Evolutionary conservation across 2,113 vertebrate genomes (phyloP).

Genomic region (Catharus minimus): DNA sequence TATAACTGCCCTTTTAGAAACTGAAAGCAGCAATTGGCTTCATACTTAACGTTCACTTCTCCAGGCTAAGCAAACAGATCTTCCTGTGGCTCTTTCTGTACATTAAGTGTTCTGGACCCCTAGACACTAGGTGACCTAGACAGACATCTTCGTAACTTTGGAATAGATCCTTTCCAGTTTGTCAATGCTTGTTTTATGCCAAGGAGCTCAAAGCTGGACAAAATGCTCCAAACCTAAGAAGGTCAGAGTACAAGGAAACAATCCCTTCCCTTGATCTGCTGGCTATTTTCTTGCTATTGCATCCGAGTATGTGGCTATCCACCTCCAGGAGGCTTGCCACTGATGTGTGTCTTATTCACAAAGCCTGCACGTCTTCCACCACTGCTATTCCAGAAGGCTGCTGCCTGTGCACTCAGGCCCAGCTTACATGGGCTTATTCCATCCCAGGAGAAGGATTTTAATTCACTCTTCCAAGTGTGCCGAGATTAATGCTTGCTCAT

Average conservation of each 20-base stretch:
- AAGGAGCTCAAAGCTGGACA: neutral
- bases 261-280: neutral
- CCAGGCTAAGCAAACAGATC: neutral
- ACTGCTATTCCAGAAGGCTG: neutral
- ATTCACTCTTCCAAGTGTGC: neutral
- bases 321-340: neutral
- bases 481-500: neutral
- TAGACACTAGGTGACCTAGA: neutral
- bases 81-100: neutral
- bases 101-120: neutral
- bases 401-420: neutral
- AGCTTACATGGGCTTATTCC: neutral
- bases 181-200: neutral
- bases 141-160: neutral
- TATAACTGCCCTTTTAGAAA: neutral
- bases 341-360: neutral
- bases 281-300: neutral
- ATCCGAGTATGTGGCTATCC: neutral
- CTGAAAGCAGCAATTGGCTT: neutral
- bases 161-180: neutral
- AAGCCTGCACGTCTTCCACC: rapidly evolving
- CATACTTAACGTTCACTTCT: neutral
- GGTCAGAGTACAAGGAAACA: neutral
- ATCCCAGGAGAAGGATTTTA: neutral
- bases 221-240: neutral